Evolutionary conservation across 2,797 vertebrate genomes (phyloP).

Genomic region (Sebastes jordani): DNA sequence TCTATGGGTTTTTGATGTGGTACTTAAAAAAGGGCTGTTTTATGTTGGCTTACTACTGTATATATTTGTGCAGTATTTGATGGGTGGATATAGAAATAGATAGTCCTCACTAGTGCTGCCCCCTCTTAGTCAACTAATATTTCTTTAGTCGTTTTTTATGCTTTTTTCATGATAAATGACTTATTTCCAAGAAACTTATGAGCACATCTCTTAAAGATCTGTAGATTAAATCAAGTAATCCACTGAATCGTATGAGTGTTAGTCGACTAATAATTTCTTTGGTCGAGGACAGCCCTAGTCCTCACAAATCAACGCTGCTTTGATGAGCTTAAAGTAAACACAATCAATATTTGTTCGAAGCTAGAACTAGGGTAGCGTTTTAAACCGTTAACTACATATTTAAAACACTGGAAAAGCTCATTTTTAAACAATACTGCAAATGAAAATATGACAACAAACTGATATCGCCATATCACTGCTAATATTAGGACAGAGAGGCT

Average conservation of each 20-base stretch:
- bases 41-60: background rate
- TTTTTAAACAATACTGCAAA: background rate
- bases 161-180: rapidly evolving
- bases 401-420: background rate
- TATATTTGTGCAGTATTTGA: background rate
- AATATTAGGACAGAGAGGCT: background rate
- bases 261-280: too few relatives aligned
- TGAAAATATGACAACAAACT: background rate
- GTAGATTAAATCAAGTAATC: too few relatives aligned
- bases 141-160: too few relatives aligned
- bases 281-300: too few relatives aligned
- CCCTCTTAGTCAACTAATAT: too few relatives aligned
- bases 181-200: too few relatives aligned
- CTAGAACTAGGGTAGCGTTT: background rate
- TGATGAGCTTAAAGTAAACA: background rate
- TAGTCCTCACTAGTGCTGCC: too few relatives aligned
- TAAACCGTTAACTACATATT: background rate
- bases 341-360: background rate
- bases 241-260: too few relatives aligned
- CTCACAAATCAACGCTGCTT: background rate
- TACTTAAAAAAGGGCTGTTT: background rate
- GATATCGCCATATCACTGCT: background rate
- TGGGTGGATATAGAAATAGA: background rate
- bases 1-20: background rate
- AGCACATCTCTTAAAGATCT: too few relatives aligned